Evolutionary conservation across 2,113 vertebrate genomes (phyloP), one percentile per base, ranked within the genome.

Genomic region (Struthio camelus): DNA sequence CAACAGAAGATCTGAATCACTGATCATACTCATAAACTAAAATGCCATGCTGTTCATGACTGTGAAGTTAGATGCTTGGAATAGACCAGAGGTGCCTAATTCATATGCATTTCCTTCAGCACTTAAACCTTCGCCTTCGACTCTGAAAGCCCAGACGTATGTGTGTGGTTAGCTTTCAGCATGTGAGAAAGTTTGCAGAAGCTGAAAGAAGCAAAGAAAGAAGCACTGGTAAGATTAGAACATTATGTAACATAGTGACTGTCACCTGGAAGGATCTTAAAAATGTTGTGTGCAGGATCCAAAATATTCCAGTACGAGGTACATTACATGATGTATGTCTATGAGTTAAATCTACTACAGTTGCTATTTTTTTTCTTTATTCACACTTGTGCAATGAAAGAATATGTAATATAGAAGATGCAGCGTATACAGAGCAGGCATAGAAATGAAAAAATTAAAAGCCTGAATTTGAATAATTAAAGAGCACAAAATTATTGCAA

Each of bases 401-500:
- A 18, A 59, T 2, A 2, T 69, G 5, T 50, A 65, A 56, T 62
- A 71, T 24, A 64, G n/a, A 36, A 19, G 32, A 76, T 86, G 12
- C 2, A 79, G 46, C 22, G 14, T 79, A 32, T 54, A 59, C 32
- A 23, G 32, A 89, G 72, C 11, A 75, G 85, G 79, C 28, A 82
- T 85, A 93, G 53, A 84, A 70, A 66, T 30, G 3, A 19, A 87
- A 85, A 62, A 66, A 87, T 79, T 24, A 69, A 87, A 95, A 72
- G 2, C 7, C 20, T 51, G 3, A 62, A 48, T 75, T 69, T 75
- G 40, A 95, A 97, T 96, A 97, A 97, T 96, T 93, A 92, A 95
- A 85, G 40, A 95, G 69, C n/a, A 87, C 40, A 50, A 80, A 93
- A 61, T 92, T 96, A 86, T 96, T 97, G 89, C 62, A 97, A 96